Evolutionary conservation across 2,113 vertebrate genomes (phyloP).

Genomic region (Ailuropoda melanoleuca): DNA sequence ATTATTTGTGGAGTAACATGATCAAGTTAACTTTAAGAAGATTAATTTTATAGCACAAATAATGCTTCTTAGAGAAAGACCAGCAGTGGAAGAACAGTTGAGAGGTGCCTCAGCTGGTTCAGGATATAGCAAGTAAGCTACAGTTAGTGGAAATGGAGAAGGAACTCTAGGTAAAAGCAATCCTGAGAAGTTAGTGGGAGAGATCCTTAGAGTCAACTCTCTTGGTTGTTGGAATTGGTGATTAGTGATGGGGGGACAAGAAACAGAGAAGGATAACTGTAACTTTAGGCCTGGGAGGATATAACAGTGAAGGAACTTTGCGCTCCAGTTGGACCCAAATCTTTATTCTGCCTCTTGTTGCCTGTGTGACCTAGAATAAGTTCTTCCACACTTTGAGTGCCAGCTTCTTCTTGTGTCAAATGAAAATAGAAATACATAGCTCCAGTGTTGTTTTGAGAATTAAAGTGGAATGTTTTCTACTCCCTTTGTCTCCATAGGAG

Average conservation of each 20-base stretch:
- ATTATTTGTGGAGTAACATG: neutral
- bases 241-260: neutral
- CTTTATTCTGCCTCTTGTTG: neutral
- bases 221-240: neutral
- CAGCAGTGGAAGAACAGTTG: neutral
- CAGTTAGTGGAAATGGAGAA: neutral
- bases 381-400: neutral
- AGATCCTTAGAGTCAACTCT: neutral
- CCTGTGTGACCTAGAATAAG: neutral
- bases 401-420: neutral
- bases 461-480: neutral
- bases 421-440: neutral
- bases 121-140: neutral
- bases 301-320: neutral
- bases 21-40: neutral
- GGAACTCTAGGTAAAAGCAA: neutral
- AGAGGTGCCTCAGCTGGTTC: accelerated
- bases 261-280: neutral
- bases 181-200: neutral
- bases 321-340: neutral
- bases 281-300: neutral
- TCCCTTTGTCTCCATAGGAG: neutral
- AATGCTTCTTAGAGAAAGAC: neutral
- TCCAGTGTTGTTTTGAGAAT: neutral
- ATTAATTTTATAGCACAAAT: neutral